Evolutionary conservation across 2,113 vertebrate species (phyloP).

Genomic region (Toxostoma redivivum): DNA sequence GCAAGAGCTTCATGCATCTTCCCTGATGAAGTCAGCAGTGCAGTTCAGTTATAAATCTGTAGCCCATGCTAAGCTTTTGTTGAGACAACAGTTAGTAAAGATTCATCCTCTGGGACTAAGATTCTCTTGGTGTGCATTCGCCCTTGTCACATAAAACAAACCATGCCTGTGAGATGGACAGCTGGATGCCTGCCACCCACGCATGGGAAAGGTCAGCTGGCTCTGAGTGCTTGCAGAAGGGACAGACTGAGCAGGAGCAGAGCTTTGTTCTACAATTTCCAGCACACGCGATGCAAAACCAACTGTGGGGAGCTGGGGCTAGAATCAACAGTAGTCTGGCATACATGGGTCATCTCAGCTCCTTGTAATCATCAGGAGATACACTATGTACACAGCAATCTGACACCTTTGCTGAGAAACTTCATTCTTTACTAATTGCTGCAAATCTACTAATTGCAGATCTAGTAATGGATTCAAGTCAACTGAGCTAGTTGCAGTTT

Average conservation of each 20-base stretch:
- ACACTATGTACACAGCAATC: background rate
- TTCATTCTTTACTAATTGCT: background rate
- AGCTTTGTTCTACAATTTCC: background rate
- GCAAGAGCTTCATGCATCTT: background rate
- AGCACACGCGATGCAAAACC: background rate
- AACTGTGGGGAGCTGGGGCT: background rate
- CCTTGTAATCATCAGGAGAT: background rate
- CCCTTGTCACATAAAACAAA: background rate
- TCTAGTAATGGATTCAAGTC: background rate
- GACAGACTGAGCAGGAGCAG: background rate
- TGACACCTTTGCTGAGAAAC: background rate
- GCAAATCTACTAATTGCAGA: background rate
- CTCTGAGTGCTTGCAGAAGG: background rate
- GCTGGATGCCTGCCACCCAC: background rate
- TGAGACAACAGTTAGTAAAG: background rate
- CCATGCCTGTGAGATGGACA: background rate
- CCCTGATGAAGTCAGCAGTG: background rate
- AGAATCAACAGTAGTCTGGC: background rate
- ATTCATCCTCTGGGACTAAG: background rate
- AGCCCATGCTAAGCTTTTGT: background rate
- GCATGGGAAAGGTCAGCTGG: background rate
- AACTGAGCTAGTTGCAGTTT: background rate
- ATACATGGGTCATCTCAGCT: fast-evolving
- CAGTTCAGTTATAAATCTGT: background rate
- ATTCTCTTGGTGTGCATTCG: background rate